phyloP scores from a whole-genome alignment of 2,797 vertebrate species.

The Anas capensis region DNA sequence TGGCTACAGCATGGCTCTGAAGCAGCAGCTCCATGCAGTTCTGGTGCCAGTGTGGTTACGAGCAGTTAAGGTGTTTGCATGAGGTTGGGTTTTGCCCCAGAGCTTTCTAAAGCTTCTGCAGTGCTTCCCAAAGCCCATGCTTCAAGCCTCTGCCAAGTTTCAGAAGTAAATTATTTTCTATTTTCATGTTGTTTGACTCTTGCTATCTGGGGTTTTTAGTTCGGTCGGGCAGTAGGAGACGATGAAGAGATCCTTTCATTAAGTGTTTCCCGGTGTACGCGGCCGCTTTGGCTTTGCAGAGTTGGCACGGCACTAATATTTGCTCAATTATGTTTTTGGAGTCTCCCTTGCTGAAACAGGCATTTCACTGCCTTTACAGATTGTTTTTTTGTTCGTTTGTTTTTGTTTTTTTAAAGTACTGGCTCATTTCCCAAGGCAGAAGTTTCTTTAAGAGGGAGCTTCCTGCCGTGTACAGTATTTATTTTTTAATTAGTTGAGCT shows the following conservation, averaged over 20 bases:
- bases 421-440: constrained; percentile 44
- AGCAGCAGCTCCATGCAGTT: neutral
- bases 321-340: neutral
- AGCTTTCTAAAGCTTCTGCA: neutral
- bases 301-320: neutral
- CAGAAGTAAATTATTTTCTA: neutral
- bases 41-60: fast-evolving
- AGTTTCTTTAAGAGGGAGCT: constrained; percentile 46
- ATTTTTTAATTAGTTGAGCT: constrained; percentile 67
- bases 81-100: neutral
- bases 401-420: neutral
- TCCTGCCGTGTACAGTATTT: constrained; percentile 37
- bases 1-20: fast-evolving
- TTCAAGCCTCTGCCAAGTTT: neutral
- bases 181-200: neutral
- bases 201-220: neutral
- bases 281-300: neutral
- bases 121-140: neutral
- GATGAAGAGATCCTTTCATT: constrained; percentile 7
- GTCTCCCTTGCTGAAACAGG: neutral
- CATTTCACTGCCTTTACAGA: neutral
- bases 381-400: neutral
- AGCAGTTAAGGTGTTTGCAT: too few relatives aligned
- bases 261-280: neutral
- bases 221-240: neutral